A percentile compares a stretch with the other conserved stretches of the same genome.
These are phyloP conservation scores for Calosoma granatense DNA, from an alignment of 1,140 invertebrate species.

Conservation along the genomic window DNA sequence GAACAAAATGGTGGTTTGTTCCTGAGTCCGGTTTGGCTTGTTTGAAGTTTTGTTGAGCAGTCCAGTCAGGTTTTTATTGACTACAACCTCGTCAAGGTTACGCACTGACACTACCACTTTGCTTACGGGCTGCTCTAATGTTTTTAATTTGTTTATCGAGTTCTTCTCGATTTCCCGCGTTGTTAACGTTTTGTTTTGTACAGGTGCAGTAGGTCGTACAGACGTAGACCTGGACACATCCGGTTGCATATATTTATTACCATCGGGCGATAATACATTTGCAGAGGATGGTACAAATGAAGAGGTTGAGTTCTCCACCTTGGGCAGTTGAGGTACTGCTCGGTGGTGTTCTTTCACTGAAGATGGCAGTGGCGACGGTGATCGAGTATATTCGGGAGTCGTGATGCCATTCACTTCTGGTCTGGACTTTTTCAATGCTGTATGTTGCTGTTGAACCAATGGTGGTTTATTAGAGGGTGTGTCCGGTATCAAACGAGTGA, in stretches of 20 bases:
- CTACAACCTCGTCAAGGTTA: slow-evolving; percentile 33
- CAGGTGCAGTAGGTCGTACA: slow-evolving; percentile 21
- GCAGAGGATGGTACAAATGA: neutral
- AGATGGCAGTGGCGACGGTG: neutral
- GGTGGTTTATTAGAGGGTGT: neutral
- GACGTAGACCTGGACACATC: neutral
- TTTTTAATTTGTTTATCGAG: slow-evolving; percentile 56
- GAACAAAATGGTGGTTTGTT: slow-evolving; percentile 66
- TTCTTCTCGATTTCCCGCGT: slow-evolving; percentile 60
- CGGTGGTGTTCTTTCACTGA: too few relatives aligned
- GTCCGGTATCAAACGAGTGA: slow-evolving; percentile 30
- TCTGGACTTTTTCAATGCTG: too few relatives aligned
- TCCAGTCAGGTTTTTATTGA: slow-evolving; percentile 30
- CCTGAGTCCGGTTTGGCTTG: slow-evolving; percentile 25
- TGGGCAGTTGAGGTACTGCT: neutral
- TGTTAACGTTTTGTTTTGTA: slow-evolving; percentile 33
- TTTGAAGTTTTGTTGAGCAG: slow-evolving; percentile 20
- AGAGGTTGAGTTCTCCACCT: neutral
- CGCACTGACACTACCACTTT: slow-evolving; percentile 39
- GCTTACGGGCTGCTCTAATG: slow-evolving; percentile 41
- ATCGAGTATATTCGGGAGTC: neutral
- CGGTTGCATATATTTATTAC: neutral
- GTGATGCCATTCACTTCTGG: slow-evolving; percentile 1
- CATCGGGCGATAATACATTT: neutral
- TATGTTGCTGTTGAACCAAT: too few relatives aligned